Evolutionary conservation across 2,888 invertebrate genomes (phyloP).

Genomic region (Chalcosyrphus nemorum): DNA sequence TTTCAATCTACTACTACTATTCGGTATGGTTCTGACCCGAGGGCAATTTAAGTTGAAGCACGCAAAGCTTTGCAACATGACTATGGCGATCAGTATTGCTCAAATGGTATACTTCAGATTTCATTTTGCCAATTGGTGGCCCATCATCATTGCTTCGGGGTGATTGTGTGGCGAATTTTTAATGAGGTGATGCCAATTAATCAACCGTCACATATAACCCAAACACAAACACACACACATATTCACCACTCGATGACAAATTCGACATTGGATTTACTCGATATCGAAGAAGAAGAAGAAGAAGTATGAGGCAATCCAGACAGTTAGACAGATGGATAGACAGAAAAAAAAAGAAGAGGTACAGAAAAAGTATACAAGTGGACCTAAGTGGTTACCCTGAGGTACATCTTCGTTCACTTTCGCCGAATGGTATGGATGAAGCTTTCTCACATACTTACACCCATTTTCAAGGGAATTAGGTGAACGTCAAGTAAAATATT

Average conservation of each 20-base stretch:
- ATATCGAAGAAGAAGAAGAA: conserved; percentile 22
- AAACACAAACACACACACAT: neutral
- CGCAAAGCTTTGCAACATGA: conserved; percentile 10
- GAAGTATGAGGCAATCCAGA: conserved; percentile 5
- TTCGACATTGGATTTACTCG: conserved; percentile 20
- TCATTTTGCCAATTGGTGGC: conserved; percentile 21
- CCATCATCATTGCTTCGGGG: conserved; percentile 29
- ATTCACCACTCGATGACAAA: conserved; percentile 7
- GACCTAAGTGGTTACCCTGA: conserved; percentile 31
- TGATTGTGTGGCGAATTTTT: conserved; percentile 47
- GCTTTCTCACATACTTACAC: conserved; percentile 33
- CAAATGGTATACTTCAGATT: conserved; percentile 16
- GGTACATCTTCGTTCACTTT: conserved; percentile 38
- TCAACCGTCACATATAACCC: conserved; percentile 17
- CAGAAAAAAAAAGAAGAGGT: neutral
- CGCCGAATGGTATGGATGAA: neutral
- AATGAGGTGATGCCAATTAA: conserved; percentile 55
- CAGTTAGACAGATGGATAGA: conserved; percentile 34
- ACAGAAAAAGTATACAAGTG: conserved; percentile 16
- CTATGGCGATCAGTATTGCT: conserved; percentile 12
- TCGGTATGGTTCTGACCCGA: conserved; percentile 35
- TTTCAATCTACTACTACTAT: neutral
- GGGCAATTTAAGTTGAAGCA: conserved; percentile 16
- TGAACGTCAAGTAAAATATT: conserved; percentile 43
- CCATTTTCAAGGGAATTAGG: conserved; percentile 47